Evolutionary conservation across 1,140 invertebrate species (phyloP).

Genomic region (Tigriopus japonicus): DNA sequence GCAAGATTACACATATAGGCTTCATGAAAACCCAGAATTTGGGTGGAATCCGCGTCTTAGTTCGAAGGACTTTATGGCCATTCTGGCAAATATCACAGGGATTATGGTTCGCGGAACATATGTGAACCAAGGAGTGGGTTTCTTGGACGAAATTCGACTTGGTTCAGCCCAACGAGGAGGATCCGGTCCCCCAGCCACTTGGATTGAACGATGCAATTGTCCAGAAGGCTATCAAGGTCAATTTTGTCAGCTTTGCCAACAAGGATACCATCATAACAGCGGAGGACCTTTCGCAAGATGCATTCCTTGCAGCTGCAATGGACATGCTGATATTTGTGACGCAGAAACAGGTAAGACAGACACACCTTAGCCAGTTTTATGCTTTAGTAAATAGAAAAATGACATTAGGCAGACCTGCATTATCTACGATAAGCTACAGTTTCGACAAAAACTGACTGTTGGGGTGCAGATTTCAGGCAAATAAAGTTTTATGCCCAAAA

Average conservation of each 20-base stretch:
- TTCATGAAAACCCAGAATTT: conserved; percentile 76
- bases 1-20: conserved; percentile 53
- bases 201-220: conserved; percentile 88
- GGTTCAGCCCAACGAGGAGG: conserved; percentile 63
- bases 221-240: conserved; percentile 74
- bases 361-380: too few species aligned
- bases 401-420: too few species aligned
- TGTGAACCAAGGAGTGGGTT: conserved; percentile 45
- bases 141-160: conserved; percentile 64
- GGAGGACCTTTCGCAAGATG: conserved; percentile 81
- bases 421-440: too few species aligned
- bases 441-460: too few species aligned
- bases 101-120: conserved; percentile 88
- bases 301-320: conserved; percentile 86
- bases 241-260: conserved; percentile 90
- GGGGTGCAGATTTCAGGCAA: too few species aligned
- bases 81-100: conserved; percentile 77
- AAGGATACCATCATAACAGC: conserved; percentile 70
- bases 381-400: too few species aligned
- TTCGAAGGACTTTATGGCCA: conserved; percentile 66
- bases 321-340: conserved; percentile 87
- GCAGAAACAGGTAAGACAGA: conserved; percentile 54
- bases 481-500: too few species aligned
- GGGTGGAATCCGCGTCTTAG: conserved; percentile 75
- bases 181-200: conserved; percentile 56